Conservation (phyloP, 2,797 vertebrate genomes). For the Numenius phaeopus region DNA sequence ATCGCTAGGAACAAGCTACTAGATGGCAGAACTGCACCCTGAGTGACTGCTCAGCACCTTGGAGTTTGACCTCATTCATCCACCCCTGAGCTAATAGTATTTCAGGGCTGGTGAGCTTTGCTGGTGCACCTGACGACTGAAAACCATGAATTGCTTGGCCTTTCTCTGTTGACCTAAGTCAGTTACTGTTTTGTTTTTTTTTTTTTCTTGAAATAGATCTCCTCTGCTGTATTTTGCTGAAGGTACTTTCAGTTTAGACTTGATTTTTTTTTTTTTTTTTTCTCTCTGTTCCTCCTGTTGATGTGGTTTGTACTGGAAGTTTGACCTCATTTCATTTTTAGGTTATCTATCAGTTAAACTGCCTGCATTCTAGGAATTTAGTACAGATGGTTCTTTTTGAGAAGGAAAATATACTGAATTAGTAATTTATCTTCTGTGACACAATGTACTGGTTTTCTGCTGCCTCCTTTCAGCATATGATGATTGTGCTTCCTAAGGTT, state of each 20-base stretch:
- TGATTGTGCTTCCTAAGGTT: neutral
- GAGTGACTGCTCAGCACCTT: neutral
- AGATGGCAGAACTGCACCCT: neutral
- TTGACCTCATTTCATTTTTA: constrained; percentile 9
- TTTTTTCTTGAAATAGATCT: neutral
- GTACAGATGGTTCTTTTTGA: neutral
- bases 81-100: neutral
- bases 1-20: neutral
- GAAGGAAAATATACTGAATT: neutral
- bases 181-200: too few relatives aligned
- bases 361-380: neutral
- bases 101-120: neutral
- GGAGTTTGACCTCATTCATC: neutral
- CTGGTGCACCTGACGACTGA: neutral
- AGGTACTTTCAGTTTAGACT: neutral
- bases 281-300: neutral
- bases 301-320: neutral
- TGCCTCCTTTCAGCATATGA: neutral
- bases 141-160: neutral
- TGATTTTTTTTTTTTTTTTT: neutral
- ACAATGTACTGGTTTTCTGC: neutral
- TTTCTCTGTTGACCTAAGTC: neutral
- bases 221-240: neutral
- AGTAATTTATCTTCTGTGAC: neutral
- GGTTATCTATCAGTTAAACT: neutral